Base-by-base conservation (phyloP, 2,113 vertebrate genomes). In the Coptodon bakossiorum region DNA sequence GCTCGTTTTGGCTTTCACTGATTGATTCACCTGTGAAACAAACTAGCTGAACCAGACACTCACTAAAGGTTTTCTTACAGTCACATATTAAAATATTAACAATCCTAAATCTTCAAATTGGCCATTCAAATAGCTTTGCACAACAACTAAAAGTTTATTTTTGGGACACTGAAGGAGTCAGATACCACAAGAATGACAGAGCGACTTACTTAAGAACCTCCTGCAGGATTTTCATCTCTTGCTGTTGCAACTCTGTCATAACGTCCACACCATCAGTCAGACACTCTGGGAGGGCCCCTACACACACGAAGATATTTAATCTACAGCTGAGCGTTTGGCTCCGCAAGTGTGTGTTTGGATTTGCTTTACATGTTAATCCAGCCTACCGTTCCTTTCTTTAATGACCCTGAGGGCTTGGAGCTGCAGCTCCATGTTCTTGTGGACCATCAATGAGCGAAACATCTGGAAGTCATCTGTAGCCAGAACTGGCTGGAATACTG, bases 351-450 rank as follows among this genome's bases (percentile, higher is more conserved):
- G 50, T 61, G 24, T 73, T 17, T 85, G 12, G 9, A 54, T 22
- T 12, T n/a, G n/a, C 7, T 34, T 29, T 29, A 57, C 17, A 36
- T 31, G 24, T 61, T 48, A 5, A 17, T 81, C 5, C 6, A 52
- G 5, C 45, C 95, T 96, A 99, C 98, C 98, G 16, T 99, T 99
- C 89, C 96, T 97, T 94, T 99, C 98, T 93, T 99, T 98, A 86
- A 99, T 98, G 89, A 99, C 97, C 43, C 97, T 96, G 91, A 99
- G 97, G 9, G 99, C 99, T 95, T 99, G 98, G 93, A 99, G 96
- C 94, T 99, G 99, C 92, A 99, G 98, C 96, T 99, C 99, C 90
- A 98, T 96, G 83, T 99, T 99, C 96, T 98, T 99, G 95, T 99
- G 98, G 52, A 98, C 97, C 99, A 99, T 99, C 97, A 99, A 95